Percentiles rank a stretch among this genome's conserved stretches.
phyloP scores from a whole-genome alignment of 2,888 invertebrate species.

The Muscina levida region DNA sequence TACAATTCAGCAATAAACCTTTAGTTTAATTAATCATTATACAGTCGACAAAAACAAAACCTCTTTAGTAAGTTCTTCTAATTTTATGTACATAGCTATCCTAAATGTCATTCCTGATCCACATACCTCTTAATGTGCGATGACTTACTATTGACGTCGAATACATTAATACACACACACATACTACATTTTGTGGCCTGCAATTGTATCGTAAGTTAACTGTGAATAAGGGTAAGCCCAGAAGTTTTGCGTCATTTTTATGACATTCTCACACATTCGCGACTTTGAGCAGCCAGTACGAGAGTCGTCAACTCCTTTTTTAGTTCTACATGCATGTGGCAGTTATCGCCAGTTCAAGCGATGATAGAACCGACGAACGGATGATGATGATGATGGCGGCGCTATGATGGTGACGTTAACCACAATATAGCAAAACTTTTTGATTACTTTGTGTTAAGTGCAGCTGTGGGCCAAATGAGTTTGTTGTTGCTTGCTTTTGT shows the following conservation, averaged over 20 bases:
- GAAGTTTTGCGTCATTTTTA: conserved; percentile 58
- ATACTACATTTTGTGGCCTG: conserved; percentile 39
- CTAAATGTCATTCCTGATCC: too few species aligned
- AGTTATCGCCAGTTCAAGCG: conserved; percentile 2
- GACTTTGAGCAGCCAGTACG: conserved; percentile 52
- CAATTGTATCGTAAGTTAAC: conserved; percentile 27
- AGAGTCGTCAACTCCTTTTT: conserved; percentile 49
- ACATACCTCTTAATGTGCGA: too few species aligned
- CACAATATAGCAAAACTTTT: conserved; percentile 75
- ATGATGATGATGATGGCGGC: not conserved
- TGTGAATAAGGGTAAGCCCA: conserved; percentile 12
- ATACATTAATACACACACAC: conserved; percentile 3
- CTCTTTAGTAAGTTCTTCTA: too few species aligned
- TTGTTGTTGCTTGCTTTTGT: conserved; percentile 16
- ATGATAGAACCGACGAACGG: conserved; percentile 31
- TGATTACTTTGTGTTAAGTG: conserved; percentile 75
- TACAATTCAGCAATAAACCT: too few species aligned
- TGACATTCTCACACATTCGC: conserved; percentile 63
- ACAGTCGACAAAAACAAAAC: too few species aligned
- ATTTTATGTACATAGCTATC: too few species aligned
- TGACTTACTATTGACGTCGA: conserved; percentile 25
- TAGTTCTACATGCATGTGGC: not conserved
- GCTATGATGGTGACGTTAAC: conserved; percentile 67
- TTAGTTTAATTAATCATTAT: too few species aligned
- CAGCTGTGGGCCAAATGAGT: conserved; percentile 71